Conservation (phyloP, 2,113 vertebrate species). For the Crotalus helleri region DNA sequence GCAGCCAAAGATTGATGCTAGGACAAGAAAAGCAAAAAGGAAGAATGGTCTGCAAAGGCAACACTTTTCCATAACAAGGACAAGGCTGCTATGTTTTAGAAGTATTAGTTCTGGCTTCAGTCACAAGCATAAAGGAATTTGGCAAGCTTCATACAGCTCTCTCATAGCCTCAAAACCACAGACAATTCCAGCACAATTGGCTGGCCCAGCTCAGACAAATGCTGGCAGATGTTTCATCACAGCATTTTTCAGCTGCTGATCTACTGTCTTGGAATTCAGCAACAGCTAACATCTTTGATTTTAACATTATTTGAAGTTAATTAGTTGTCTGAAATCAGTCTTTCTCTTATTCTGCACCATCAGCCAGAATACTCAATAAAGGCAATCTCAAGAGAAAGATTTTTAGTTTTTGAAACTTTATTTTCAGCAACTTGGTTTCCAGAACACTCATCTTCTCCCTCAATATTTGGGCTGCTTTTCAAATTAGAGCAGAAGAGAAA, state of each 20-base stretch:
- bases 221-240: not conserved
- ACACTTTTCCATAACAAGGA: conserved; percentile 33
- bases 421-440: conserved; percentile 13
- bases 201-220: conserved; percentile 14
- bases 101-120: conserved; percentile 38
- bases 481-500: not conserved
- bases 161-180: conserved; percentile 46
- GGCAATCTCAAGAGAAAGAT: not conserved
- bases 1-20: conserved; percentile 28
- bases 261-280: conserved; percentile 7
- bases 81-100: conserved; percentile 29
- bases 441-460: too few relatives aligned
- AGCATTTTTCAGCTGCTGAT: conserved; percentile 15
- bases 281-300: conserved; percentile 16
- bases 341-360: not conserved
- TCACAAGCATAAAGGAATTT: conserved; percentile 43
- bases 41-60: conserved; percentile 39
- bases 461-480: not conserved
- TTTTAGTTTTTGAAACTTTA: not conserved
- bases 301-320: conserved; percentile 1
- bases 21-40: conserved; percentile 28
- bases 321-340: not conserved
- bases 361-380: not conserved
- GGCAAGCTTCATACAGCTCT: conserved; percentile 51
- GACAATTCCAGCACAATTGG: conserved; percentile 36